Conservation (phyloP, 2,888 invertebrate genomes). For the Tipula vernalis region DNA sequence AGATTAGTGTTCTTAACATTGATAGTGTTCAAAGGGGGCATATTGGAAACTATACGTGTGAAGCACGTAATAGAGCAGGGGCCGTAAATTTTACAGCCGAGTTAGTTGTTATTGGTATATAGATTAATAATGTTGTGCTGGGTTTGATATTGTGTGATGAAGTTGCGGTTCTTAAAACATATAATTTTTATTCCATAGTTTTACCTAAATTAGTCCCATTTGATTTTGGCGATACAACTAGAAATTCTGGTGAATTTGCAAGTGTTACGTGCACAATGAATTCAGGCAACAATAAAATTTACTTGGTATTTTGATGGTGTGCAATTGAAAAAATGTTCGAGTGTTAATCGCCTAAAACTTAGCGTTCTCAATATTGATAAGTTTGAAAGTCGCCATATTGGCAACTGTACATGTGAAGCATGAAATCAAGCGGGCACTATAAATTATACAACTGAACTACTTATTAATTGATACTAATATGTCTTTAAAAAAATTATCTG, state of each 20-base stretch:
- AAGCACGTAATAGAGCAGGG: conserved; percentile 58
- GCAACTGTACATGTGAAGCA: conserved; percentile 63
- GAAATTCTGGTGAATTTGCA: conserved; percentile 49
- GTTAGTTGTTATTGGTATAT: conserved; percentile 52
- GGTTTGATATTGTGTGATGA: not conserved
- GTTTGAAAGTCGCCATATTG: conserved; percentile 49
- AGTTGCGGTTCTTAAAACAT: not conserved
- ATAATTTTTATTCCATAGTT: conserved; percentile 37
- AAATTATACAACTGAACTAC: conserved; percentile 47
- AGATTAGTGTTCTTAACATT: conserved; percentile 47
- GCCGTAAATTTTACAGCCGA: conserved; percentile 51
- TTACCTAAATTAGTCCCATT: conserved; percentile 61
- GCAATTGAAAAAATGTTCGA: conserved; percentile 36
- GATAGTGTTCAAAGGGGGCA: conserved; percentile 49
- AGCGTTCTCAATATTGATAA: conserved; percentile 56
- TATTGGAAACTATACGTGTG: conserved; percentile 62
- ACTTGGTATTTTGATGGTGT: conserved; percentile 52
- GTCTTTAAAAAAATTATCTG: not conserved
- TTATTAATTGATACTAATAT: conserved; percentile 47
- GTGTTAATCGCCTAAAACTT: conserved; percentile 45
- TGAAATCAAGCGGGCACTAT: conserved; percentile 59
- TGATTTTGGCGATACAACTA: conserved; percentile 52
- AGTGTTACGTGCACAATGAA: conserved; percentile 46
- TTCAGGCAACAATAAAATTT: conserved; percentile 54
- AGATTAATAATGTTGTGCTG: conserved; percentile 18